These are phyloP conservation scores for Campoletis sonorensis DNA, from an alignment of 1,140 invertebrate species.

Conservation along the genomic window DNA sequence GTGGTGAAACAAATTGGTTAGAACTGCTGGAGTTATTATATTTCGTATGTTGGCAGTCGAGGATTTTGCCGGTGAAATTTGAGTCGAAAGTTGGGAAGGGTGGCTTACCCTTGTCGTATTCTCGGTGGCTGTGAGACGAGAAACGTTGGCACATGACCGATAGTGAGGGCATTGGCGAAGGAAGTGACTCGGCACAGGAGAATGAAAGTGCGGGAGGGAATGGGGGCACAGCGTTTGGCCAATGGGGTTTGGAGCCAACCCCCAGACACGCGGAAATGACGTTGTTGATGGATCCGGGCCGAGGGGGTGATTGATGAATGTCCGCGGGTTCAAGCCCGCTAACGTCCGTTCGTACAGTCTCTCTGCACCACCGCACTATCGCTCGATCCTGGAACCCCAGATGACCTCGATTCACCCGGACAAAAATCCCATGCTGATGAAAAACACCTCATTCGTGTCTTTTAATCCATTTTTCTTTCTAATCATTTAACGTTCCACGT, in stretches of 20 bases:
- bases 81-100: conserved; percentile 10
- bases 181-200: conserved; percentile 5
- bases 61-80: conserved; percentile 6
- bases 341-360: conserved; percentile 16
- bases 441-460: background rate
- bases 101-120: conserved; percentile 15
- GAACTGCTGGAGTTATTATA: background rate
- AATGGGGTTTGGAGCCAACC: conserved; percentile 55
- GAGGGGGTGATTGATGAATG: conserved; percentile 65
- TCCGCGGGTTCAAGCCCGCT: conserved; percentile 30
- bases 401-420: conserved; percentile 56
- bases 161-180: conserved; percentile 32
- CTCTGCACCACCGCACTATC: conserved; percentile 52
- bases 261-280: conserved; percentile 68
- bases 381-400: conserved; percentile 39
- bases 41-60: conserved; percentile 24
- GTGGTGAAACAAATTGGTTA: background rate
- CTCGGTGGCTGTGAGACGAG: conserved; percentile 13
- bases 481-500: background rate
- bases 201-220: background rate
- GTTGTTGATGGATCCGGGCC: conserved; percentile 66
- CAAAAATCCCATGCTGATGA: conserved; percentile 10
- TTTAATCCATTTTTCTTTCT: background rate
- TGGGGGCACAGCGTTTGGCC: conserved; percentile 56
- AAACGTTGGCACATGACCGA: background rate